phyloP scores from a whole-genome alignment of 2,797 vertebrate genomes.

The Platyrinchus mystaceus region DNA sequence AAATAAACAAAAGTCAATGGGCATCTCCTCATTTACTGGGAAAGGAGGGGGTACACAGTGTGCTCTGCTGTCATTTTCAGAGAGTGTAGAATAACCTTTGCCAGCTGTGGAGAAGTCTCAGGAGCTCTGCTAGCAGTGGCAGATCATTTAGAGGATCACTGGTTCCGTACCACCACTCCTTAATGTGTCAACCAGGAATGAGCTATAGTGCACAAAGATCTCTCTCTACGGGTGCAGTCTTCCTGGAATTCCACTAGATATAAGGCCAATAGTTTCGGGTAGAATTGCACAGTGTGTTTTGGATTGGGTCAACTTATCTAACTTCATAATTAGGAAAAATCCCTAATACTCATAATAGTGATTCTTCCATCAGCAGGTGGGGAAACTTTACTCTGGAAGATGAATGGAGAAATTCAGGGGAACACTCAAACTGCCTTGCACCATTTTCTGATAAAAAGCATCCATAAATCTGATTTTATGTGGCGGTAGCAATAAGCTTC shows the following conservation, averaged over 20 bases:
- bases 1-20: slow-evolving; percentile 16
- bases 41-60: not conserved
- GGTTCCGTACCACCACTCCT: not conserved
- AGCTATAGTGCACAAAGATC: not conserved
- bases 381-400: not conserved
- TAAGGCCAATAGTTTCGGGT: not conserved
- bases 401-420: slow-evolving; percentile 5
- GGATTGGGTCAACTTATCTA: not conserved
- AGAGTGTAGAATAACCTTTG: not conserved
- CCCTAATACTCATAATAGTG: not conserved
- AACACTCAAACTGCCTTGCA: not conserved
- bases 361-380: not conserved
- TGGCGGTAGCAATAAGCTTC: slow-evolving; percentile 17
- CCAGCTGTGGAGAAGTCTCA: not conserved
- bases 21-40: not conserved
- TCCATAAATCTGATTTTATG: slow-evolving; percentile 56
- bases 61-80: not conserved
- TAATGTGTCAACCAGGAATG: not conserved
- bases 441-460: slow-evolving; percentile 26
- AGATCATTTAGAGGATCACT: not conserved
- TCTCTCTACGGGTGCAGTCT: not conserved
- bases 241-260: not conserved
- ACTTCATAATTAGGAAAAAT: not conserved
- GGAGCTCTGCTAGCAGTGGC: not conserved
- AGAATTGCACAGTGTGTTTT: not conserved